A percentile compares a stretch with the other conserved stretches of the same genome.
Evolutionary conservation across 2,888 invertebrate species (phyloP).

Genomic region (Tetanocera ferruginea): DNA sequence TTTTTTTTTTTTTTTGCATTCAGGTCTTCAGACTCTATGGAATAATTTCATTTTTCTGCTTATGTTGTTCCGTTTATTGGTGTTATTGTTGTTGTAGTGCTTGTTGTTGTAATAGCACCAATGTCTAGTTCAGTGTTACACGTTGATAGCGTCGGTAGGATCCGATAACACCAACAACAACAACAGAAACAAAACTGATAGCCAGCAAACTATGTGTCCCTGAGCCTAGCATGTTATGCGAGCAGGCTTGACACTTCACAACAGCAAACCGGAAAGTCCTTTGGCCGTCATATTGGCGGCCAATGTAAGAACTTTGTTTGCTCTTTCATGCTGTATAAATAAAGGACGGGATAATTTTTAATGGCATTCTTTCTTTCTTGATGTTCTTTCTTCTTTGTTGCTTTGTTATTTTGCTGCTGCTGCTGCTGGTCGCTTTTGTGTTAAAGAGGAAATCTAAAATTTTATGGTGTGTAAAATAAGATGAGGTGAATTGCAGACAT

Average conservation of each 20-base stretch:
- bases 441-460: slow-evolving; percentile 38
- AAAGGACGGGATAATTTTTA: not conserved
- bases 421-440: not conserved
- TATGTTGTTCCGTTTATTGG: not conserved
- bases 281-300: slow-evolving; percentile 8
- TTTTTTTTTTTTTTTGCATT: not conserved
- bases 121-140: slow-evolving; percentile 28
- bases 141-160: not conserved
- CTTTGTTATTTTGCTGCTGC: not conserved
- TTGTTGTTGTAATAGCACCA: not conserved
- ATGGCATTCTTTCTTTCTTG: not conserved
- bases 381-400: not conserved
- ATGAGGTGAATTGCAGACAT: slow-evolving; percentile 40
- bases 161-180: not conserved
- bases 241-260: not conserved
- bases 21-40: not conserved
- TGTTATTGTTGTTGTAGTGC: not conserved
- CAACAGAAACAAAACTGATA: not conserved
- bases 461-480: slow-evolving; percentile 55
- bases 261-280: not conserved
- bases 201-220: not conserved
- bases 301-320: slow-evolving; percentile 9
- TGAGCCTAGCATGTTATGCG: not conserved
- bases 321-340: not conserved
- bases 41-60: slow-evolving; percentile 30